phyloP scores from a whole-genome alignment of 2,888 invertebrate species.

The Coleophora deauratella region DNA sequence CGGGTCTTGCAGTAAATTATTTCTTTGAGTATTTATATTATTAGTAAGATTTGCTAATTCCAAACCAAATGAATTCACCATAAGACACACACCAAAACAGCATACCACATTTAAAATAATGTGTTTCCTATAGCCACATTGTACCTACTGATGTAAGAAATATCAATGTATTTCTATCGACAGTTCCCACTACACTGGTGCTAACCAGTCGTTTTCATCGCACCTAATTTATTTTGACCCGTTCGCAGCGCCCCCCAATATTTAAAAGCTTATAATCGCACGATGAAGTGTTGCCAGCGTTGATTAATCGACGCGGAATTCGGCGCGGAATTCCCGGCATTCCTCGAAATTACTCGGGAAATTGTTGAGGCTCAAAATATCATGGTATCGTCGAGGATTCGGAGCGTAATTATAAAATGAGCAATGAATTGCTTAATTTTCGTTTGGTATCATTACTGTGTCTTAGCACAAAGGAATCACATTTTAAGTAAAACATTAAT shows the following conservation, averaged over 20 bases:
- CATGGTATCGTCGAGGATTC: constrained; percentile 7
- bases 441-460: too few species aligned
- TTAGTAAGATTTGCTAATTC: too few species aligned
- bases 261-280: constrained; percentile 71
- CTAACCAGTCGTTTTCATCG: constrained; percentile 47
- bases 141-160: too few species aligned
- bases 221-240: constrained; percentile 66
- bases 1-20: too few species aligned
- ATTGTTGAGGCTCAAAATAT: constrained; percentile 29
- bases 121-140: too few species aligned
- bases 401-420: constrained; percentile 15
- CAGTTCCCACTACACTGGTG: constrained; percentile 26
- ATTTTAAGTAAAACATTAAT: too few species aligned
- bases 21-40: too few species aligned
- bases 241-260: constrained; percentile 50
- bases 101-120: too few species aligned
- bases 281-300: constrained; percentile 61
- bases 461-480: too few species aligned
- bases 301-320: constrained; percentile 59
- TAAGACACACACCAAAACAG: too few species aligned
- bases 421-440: constrained; percentile 11
- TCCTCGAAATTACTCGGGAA: constrained; percentile 10
- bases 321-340: constrained; percentile 33
- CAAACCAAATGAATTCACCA: too few species aligned
- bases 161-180: too few species aligned